Conservation (phyloP, 2,888 invertebrate species). For the Harpalus rubripes region DNA sequence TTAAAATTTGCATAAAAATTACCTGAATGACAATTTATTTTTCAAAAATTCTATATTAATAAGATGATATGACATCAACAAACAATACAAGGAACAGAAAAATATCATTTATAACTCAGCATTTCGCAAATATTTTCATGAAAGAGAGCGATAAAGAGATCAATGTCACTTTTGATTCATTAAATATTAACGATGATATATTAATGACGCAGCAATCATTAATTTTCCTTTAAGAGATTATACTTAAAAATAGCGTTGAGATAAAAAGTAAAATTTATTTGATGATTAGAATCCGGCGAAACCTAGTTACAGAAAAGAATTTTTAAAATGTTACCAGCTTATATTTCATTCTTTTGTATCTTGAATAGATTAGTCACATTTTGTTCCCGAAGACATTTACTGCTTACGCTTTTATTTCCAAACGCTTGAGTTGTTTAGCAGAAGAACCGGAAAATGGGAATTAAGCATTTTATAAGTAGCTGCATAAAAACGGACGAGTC, state of each 20-base stretch:
- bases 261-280: constrained; percentile 47
- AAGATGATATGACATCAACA: neutral
- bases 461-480: constrained; percentile 54
- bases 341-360: constrained; percentile 59
- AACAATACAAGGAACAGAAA: constrained; percentile 13
- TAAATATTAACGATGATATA: constrained; percentile 52
- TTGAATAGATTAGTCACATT: constrained; percentile 61
- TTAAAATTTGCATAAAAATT: too few species aligned
- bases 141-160: constrained; percentile 50
- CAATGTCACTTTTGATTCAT: constrained; percentile 51
- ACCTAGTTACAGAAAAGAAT: constrained; percentile 13
- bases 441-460: constrained; percentile 57
- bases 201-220: constrained; percentile 45
- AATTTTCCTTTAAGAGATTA: constrained; percentile 45
- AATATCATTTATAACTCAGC: constrained; percentile 31
- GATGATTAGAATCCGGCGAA: neutral
- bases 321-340: constrained; percentile 35
- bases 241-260: constrained; percentile 44
- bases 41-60: too few species aligned
- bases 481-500: constrained; percentile 15
- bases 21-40: too few species aligned
- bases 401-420: constrained; percentile 52
- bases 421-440: constrained; percentile 46
- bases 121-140: constrained; percentile 31
- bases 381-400: constrained; percentile 50